Evolutionary conservation across 1,140 invertebrate genomes (phyloP), one percentile per base, ranked within the genome.

Genomic region (Grapholita molesta): DNA sequence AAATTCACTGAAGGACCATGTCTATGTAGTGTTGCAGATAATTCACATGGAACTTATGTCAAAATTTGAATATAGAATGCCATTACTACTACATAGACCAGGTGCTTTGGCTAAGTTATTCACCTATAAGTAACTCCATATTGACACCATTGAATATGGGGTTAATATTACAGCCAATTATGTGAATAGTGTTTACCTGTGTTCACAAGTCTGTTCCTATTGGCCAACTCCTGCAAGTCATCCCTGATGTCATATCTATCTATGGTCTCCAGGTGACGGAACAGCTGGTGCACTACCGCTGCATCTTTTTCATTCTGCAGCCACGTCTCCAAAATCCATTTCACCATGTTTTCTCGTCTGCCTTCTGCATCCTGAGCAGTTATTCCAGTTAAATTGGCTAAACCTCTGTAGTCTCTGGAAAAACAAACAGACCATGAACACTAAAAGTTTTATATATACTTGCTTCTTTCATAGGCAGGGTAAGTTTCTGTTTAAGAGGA

Each of bases 241-340:
- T 95, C 93, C 15, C 94, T 77, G 28, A 96, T 89, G 83, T 96
- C 95, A 90, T 90, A 95, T 84, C 95, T 92, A 64, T 95, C 95
- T 28, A 96, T 81, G 67, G 92, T 79, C 70, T 93, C 87, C 24
- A 96, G 78, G 73, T 89, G 90, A 30, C 79, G 73, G 66, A 93
- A 76, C 1, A 96, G 89, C 67, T 91, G 84, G 9, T 88, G 85
- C 32, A 95, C 83, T 6, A 87, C 93, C 28, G 90, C 85, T 12
- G 88, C 82, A 0, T 73, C 70, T 68, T 88, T 80, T 23, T 76
- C 75, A 55, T 86, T 86, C 12, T 89, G 80, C 64, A 86, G 72
- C 91, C 94, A 93, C 69, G 92, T 70, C 25, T 92, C 87, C 9
- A 95, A 76, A 9, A 95, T 86, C 72, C 90, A 88, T 0, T 69